Percentiles rank a stretch among this genome's conserved stretches.
These are phyloP conservation scores for Pteria penguin DNA, from an alignment of 2,888 invertebrate species.

Conservation along the genomic window DNA sequence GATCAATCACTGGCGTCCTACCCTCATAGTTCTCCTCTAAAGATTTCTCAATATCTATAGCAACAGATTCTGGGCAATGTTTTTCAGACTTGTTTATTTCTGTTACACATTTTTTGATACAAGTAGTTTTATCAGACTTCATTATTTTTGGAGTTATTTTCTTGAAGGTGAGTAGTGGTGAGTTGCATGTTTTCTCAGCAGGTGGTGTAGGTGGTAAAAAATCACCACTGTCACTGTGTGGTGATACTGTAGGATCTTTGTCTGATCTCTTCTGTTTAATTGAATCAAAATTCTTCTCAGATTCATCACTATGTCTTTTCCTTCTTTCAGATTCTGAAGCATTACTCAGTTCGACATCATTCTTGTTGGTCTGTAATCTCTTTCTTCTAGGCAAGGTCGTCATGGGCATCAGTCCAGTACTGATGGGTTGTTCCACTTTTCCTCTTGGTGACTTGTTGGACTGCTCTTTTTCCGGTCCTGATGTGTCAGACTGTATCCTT, in stretches of 20 bases:
- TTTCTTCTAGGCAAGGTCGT: background rate
- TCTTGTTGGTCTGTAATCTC: background rate
- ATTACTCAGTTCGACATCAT: background rate
- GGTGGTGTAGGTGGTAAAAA: conserved; percentile 78
- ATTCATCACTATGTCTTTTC: background rate
- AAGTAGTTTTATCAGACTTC: background rate
- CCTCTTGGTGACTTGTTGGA: too few species aligned
- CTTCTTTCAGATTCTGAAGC: background rate
- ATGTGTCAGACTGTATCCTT: too few species aligned
- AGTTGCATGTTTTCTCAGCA: conserved; percentile 47
- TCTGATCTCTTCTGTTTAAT: background rate
- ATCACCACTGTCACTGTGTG: conserved; percentile 66
- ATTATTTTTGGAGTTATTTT: conserved; percentile 25
- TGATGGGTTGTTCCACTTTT: too few species aligned
- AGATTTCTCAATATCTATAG: background rate
- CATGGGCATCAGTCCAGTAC: background rate
- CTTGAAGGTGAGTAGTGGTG: conserved; percentile 36
- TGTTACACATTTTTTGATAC: background rate
- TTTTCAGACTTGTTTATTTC: background rate
- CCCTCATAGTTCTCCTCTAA: conserved; percentile 22
- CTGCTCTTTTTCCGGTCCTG: too few species aligned
- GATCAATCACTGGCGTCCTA: conserved; percentile 51
- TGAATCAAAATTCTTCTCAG: background rate
- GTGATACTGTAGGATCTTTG: background rate
- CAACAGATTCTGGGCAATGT: background rate